A percentile compares a stretch with the other conserved stretches of the same genome.
These are phyloP conservation scores for Sitophilus oryzae DNA, from an alignment of 1,140 invertebrate species.

Conservation along the genomic window DNA sequence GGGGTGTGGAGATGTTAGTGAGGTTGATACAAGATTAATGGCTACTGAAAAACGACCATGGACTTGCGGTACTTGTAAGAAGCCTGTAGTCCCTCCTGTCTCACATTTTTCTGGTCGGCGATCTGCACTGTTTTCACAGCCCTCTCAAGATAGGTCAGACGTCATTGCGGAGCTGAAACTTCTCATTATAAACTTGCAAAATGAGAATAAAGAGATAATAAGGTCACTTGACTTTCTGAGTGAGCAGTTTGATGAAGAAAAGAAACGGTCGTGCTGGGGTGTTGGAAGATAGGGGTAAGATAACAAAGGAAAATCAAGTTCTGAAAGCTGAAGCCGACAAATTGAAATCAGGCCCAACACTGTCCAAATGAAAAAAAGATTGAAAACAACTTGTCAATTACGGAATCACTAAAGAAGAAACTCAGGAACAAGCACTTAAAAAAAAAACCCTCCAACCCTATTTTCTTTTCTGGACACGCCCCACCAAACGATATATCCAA, in stretches of 20 bases:
- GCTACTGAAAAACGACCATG: not conserved
- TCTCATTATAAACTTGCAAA: not conserved
- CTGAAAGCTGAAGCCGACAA: no score
- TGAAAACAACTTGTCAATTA: no score
- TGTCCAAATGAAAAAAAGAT: no score
- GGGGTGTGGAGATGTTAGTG: not conserved
- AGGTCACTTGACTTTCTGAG: not conserved
- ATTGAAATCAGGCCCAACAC: no score
- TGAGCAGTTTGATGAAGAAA: conserved; percentile 4
- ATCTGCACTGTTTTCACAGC: no score
- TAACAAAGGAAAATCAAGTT: no score
- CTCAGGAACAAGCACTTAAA: no score
- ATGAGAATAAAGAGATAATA: not conserved
- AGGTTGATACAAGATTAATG: not conserved
- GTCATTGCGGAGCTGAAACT: not conserved
- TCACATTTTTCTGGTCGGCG: not conserved
- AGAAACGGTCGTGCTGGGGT: not conserved
- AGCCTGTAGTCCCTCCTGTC: not conserved
- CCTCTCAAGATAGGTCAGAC: no score
- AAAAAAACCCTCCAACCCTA: no score
- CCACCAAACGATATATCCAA: no score
- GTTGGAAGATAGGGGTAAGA: not conserved
- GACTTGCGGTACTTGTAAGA: not conserved
- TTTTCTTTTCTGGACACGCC: no score
- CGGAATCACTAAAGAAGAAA: no score